Evolutionary conservation across 2,888 invertebrate species (phyloP).

Genomic region (Apotomis capreana): DNA sequence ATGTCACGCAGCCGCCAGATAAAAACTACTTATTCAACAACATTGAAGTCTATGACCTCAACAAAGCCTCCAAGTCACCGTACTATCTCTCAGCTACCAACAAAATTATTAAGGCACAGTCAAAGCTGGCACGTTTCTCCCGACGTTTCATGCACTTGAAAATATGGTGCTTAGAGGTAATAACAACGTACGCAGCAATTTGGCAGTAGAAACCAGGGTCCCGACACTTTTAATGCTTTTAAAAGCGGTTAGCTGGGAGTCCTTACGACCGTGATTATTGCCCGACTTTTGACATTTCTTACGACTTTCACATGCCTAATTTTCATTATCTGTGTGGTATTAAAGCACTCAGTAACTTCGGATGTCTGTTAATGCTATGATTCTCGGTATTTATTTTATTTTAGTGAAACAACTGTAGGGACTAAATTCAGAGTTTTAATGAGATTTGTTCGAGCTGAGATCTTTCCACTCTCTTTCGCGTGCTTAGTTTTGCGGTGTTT

Average conservation of each 20-base stretch:
- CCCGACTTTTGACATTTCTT: conserved; percentile 13
- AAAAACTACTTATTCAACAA: no score
- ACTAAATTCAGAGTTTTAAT: no score
- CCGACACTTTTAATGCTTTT: conserved; percentile 24
- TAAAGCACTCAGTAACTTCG: not conserved
- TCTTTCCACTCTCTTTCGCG: no score
- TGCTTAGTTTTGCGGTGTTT: no score
- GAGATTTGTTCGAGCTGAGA: no score
- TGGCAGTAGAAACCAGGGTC: conserved; percentile 18
- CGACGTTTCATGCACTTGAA: conserved; percentile 20
- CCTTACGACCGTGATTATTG: conserved; percentile 30
- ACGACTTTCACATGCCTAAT: not conserved
- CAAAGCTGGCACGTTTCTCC: conserved; percentile 10
- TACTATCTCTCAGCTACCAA: not conserved
- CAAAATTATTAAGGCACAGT: conserved; percentile 6
- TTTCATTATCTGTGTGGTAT: not conserved
- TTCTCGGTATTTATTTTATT: not conserved
- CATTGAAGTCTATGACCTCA: no score
- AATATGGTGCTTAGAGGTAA: conserved; percentile 26
- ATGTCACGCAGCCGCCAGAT: no score
- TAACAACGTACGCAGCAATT: conserved; percentile 25
- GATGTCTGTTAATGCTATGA: not conserved
- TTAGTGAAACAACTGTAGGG: no score
- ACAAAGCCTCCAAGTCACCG: no score
- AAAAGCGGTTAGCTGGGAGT: conserved; percentile 20